Evolutionary conservation across 23 tunicate species (phyloP), one percentile per base, ranked within the genome.

Genomic region (Aplidium turbinatum): DNA sequence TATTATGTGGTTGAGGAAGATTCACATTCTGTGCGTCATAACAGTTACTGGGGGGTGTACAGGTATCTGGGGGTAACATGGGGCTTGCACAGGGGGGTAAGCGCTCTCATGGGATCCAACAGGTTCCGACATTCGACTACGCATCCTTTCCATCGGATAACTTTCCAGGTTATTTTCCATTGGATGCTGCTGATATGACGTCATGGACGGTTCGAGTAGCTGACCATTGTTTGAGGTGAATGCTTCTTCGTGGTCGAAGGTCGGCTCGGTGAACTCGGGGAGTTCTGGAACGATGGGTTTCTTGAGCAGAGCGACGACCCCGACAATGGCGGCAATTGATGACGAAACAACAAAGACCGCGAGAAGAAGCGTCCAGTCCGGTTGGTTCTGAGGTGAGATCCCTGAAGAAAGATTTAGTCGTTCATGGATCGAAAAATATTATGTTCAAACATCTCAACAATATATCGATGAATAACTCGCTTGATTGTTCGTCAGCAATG

Each of bases 281-380:
- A 75, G 87, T 35, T 81, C 87, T 1, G 82, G 87, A 19, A 87
- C 38, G 11, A 38, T 47, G 3, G 87, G 87, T 11, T 47, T 74
- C 11, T 65, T 30, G 39, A 56, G 29, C 58, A 87, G 33, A 11
- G 80, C 66, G 9, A 81, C 82, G 18, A 87, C 84, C 0, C 95
- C 95, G 4, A 78, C 75, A 27, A 87, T 62, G 1, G 87, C 82
- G 16, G 82, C 87, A 19, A 87, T 38, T 1, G 85, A 80, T 13
- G 87, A 80, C 20, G 95, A 82, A 27, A 81, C 47, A 31, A 87
- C 75, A 35, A 87, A 71, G 4, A 87, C 73, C 13, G 68, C 52
- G 32, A 81, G 22, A 23, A 87, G 40, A 3, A 87, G 67, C 18
- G 42, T 58, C 95, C 95, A 87, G 87, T 87, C 81, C 28, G 92